These are phyloP conservation scores for Spizaetus ornatus DNA, from an alignment of 2,113 vertebrate genomes.

Conservation along the genomic window DNA sequence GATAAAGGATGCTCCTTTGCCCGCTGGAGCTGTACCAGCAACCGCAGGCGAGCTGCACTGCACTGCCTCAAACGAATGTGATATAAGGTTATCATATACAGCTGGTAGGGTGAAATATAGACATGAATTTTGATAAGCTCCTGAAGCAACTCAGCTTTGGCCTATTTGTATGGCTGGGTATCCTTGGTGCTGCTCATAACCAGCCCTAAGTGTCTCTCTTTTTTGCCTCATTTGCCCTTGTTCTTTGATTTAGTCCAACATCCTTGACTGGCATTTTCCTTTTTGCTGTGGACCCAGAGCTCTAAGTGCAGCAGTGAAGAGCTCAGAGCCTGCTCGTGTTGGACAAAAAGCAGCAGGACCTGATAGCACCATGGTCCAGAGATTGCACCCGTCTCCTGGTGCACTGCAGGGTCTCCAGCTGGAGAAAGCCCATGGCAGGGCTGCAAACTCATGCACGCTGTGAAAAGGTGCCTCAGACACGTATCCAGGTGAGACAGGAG, in stretches of 20 bases:
- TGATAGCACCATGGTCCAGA: fast-evolving
- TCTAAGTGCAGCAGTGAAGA: neutral
- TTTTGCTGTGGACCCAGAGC: neutral
- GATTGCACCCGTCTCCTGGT: neutral
- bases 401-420: neutral
- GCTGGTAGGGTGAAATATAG: neutral
- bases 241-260: neutral
- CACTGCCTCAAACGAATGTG: neutral
- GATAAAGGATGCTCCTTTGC: neutral
- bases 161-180: neutral
- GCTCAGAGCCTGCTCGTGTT: neutral
- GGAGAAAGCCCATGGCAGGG: neutral
- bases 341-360: neutral
- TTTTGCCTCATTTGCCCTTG: neutral
- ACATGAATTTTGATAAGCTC: neutral
- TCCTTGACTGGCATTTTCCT: neutral
- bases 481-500: neutral
- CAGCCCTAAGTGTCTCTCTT: neutral
- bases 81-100: neutral
- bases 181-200: neutral
- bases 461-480: neutral
- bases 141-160: neutral
- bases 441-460: neutral
- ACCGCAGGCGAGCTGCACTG: fast-evolving
- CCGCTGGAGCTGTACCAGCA: neutral